phyloP scores from a whole-genome alignment of 2,888 invertebrate genomes.

The Drosophila sordidula region DNA sequence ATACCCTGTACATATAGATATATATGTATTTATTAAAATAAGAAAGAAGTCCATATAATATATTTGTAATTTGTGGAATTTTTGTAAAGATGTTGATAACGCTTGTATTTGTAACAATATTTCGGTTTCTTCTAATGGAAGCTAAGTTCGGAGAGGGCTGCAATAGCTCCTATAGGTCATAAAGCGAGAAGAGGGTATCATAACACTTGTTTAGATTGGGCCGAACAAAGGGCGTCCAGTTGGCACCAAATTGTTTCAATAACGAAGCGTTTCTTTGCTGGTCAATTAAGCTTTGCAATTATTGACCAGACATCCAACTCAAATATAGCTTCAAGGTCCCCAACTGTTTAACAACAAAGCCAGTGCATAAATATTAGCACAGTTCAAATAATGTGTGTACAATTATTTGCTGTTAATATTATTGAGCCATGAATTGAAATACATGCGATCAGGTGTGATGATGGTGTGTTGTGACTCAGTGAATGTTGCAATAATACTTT shows the following conservation, averaged over 20 bases:
- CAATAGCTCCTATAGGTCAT: neutral
- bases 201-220: slow-evolving; percentile 4
- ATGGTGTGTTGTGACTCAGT: slow-evolving; percentile 39
- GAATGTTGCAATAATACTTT: slow-evolving; percentile 24
- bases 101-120: no score
- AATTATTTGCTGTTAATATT: slow-evolving; percentile 69
- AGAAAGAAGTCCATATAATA: no score
- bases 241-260: slow-evolving; percentile 25
- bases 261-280: slow-evolving; percentile 33
- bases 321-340: slow-evolving; percentile 21
- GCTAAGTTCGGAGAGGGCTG: neutral
- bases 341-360: slow-evolving; percentile 5
- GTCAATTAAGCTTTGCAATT: slow-evolving; percentile 56
- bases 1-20: neutral
- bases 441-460: slow-evolving; percentile 31
- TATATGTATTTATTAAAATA: neutral
- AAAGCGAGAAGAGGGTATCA: slow-evolving; percentile 9
- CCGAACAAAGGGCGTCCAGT: slow-evolving; percentile 5
- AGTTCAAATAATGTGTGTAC: slow-evolving; percentile 46
- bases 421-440: slow-evolving; percentile 60
- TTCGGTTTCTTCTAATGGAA: neutral
- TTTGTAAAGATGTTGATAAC: no score
- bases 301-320: slow-evolving; percentile 47
- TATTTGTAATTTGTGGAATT: no score
- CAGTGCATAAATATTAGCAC: slow-evolving; percentile 47